Percentiles rank a stretch among this genome's conserved stretches.
Evolutionary conservation across 2,888 invertebrate species (phyloP).

Genomic region (Thymelicus sylvestris): DNA sequence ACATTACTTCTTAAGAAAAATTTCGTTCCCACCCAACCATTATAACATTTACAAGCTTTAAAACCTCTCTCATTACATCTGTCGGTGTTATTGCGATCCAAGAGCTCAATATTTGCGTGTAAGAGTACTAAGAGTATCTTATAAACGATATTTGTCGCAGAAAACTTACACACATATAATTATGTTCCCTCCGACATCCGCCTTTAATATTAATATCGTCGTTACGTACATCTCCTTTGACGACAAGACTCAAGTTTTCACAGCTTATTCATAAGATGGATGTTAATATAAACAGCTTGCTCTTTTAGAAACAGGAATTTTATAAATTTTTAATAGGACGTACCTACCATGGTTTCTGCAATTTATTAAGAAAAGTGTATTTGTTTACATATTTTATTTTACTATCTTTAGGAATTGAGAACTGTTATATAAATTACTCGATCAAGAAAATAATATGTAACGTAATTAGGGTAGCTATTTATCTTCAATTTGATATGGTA

Average conservation of each 20-base stretch:
- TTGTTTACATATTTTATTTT: neutral
- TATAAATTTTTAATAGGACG: conserved; percentile 25
- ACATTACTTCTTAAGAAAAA: conserved; percentile 27
- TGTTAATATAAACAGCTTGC: conserved; percentile 33
- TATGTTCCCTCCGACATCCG: conserved; percentile 39
- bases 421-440: no score
- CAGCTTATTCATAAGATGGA: conserved; percentile 34
- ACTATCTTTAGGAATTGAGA: no score
- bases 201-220: conserved; percentile 39
- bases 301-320: conserved; percentile 29
- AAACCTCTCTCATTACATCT: conserved; percentile 75
- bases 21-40: conserved; percentile 37
- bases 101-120: conserved; percentile 74
- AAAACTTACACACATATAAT: conserved; percentile 42
- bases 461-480: no score
- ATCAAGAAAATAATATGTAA: no score
- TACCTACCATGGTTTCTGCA: neutral
- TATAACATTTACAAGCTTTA: conserved; percentile 54
- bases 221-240: conserved; percentile 33
- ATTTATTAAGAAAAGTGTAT: neutral
- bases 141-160: conserved; percentile 54
- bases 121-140: conserved; percentile 59
- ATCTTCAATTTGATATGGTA: no score
- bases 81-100: conserved; percentile 73
- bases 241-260: conserved; percentile 32